These are phyloP conservation scores for Neolamprologus sp. DNA, from an alignment of 2,113 vertebrate genomes.

Conservation along the genomic window DNA sequence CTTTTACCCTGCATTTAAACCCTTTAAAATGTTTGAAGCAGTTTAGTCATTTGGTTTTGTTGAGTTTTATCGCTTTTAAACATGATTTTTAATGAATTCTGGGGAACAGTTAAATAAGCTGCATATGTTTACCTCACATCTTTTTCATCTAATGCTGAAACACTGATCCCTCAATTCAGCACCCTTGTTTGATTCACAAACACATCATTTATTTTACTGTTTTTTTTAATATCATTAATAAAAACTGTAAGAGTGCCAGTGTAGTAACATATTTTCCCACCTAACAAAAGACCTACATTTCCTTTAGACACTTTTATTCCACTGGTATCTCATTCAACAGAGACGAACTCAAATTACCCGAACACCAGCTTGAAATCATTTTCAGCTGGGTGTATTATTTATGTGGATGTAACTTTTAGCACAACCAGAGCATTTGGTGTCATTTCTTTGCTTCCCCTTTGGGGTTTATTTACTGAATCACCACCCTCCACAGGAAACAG, in stretches of 20 bases:
- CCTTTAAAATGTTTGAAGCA: background rate
- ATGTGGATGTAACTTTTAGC: background rate
- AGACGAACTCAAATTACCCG: background rate
- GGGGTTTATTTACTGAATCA: background rate
- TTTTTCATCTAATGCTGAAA: background rate
- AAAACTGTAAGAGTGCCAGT: background rate
- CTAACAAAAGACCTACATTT: background rate
- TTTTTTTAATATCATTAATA: background rate
- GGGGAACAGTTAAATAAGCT: background rate
- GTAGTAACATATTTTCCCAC: background rate
- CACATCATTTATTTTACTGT: background rate
- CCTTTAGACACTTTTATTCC: background rate
- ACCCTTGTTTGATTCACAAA: background rate
- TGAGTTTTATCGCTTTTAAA: background rate
- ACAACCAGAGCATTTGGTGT: background rate
- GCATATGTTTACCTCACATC: background rate
- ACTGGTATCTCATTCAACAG: background rate
- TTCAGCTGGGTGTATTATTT: background rate
- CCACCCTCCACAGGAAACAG: background rate
- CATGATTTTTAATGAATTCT: background rate
- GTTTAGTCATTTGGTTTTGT: background rate
- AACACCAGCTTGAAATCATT: background rate
- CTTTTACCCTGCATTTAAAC: background rate
- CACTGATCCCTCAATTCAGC: background rate
- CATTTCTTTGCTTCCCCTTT: background rate